Base-by-base conservation (phyloP, 1,140 invertebrate genomes). In the Pogonomyrmex californicus region DNA sequence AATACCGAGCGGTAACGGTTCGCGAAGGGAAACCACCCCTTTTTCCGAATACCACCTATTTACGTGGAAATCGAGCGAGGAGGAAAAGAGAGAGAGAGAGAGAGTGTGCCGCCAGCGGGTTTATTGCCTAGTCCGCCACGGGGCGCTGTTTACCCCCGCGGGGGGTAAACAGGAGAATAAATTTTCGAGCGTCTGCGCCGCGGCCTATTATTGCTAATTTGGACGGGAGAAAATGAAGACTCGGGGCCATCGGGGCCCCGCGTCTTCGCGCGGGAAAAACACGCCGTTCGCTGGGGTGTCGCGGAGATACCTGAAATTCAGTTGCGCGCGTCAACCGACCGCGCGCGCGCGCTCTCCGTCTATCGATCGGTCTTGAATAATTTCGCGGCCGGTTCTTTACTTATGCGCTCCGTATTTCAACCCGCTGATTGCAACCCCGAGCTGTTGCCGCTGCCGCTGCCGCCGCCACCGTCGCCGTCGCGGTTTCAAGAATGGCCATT, bases 291-390 rank as follows among this genome's bases (percentile, higher is more conserved):
- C 58, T 30, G 23, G 23, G 23, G 41, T 23, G 41, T 23, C 41
- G 6, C 6, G 33, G 38, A 89, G 91, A 92, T 92, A 92, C 88
- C 90, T 92, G 90, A 92, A 83, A 94, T 93, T 90, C 91, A 91
- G 92, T 91, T 86, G 89, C 90, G 89, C 91, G 91, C 90, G 91
- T 93, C 92, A 92, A 91, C 91, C 88, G 75, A 89, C 87, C 91
- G 41, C 65, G 47, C 76, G 76, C 60, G 91, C 91, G 49, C 58
- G 49, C 63, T n/a, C 33, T 14, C 90, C 91, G 92, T 93, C 88
- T 94, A 94, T 94, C 92, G 93, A 94, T 94, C 92, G 88, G 90
- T 91, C 92, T 93, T 94, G 93, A 94, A 94, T 94, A 94, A 94
- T 94, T 94, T 94, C 92, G 92, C 88, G 90, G 92, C 89, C 90